Evolutionary conservation across 2,113 vertebrate species (phyloP), one percentile per base, ranked within the genome.

Genomic region (Solenodon paradoxus): DNA sequence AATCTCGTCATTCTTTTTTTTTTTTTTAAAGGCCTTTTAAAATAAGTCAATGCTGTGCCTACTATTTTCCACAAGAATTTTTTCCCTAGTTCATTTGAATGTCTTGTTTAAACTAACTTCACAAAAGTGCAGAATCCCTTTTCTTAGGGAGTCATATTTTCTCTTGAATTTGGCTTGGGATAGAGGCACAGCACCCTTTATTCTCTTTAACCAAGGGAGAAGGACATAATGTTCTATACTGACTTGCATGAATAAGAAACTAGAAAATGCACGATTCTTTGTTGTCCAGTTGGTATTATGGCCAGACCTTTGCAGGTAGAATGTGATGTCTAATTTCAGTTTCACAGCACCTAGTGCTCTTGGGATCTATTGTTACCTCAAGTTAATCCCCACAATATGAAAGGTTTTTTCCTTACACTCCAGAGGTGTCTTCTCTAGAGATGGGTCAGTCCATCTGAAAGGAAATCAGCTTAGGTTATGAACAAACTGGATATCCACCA

Each of bases 11-110:
- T 80, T 88, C 83, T 92, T 94, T 59, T 93, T 47, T 80, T 88
- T 80, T 92, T 94, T 59, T 93, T 47, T 61, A 78, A 92, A 90
- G 59, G 53, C 68, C 85, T 95, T 93, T 96, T 86, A 92, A 92
- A 63, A 71, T 89, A 92, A 92, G 75, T 77, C 90, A 90, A 32
- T 81, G 51, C 30, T 4, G 13, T 78, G 38, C 49, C 90, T 90
- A 79, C 92, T 88, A 2, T 81, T 94, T 93, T 42, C 83, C 64
- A 83, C 63, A 95, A 66, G 83, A 87, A 59, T 55, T 74, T 81
- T 63, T 83, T 88, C 57, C 75, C 38, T 87, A 20, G 49, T 59
- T 72, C 45, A n/a, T 45, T 45, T 38, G 15, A 69, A 35, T 81
- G 71, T 77, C 85, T 69, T 96, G 88, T 79, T 83, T 88, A 75